Evolutionary conservation across 2,797 vertebrate genomes (phyloP).

Genomic region (Intellagama lesueurii): DNA sequence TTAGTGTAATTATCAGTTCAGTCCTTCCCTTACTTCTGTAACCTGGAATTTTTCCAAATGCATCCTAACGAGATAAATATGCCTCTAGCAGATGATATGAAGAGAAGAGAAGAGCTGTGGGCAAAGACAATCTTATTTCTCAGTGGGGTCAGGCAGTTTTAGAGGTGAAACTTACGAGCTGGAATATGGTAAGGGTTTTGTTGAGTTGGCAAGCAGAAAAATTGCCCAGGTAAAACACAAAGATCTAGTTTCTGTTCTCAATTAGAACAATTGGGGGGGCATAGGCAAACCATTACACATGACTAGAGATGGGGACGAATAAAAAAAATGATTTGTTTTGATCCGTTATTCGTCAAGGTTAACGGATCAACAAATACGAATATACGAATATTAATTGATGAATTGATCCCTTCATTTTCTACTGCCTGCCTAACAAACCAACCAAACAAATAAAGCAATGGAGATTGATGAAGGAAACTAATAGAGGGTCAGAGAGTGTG

Average conservation of each 20-base stretch:
- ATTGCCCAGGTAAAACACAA: not conserved
- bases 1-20: conserved; percentile 11
- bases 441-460: too few species aligned
- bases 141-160: not conserved
- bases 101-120: not conserved
- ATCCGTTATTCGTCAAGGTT: too few species aligned
- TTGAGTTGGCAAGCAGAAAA: not conserved
- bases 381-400: too few species aligned
- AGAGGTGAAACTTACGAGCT: not conserved
- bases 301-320: too few species aligned
- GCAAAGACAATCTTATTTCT: not conserved
- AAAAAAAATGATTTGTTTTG: too few species aligned
- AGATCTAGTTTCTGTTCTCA: not conserved
- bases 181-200: not conserved
- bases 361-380: too few species aligned
- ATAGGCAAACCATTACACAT: not conserved
- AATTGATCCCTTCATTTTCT: too few species aligned
- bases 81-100: not conserved
- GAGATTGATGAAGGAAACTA: too few species aligned
- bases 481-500: too few species aligned
- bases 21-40: not conserved
- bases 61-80: not conserved
- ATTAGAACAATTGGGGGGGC: not conserved
- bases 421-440: too few species aligned
- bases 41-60: not conserved